These are phyloP conservation scores for Microchirus variegatus DNA, from an alignment of 2,797 vertebrate species.

Conservation along the genomic window DNA sequence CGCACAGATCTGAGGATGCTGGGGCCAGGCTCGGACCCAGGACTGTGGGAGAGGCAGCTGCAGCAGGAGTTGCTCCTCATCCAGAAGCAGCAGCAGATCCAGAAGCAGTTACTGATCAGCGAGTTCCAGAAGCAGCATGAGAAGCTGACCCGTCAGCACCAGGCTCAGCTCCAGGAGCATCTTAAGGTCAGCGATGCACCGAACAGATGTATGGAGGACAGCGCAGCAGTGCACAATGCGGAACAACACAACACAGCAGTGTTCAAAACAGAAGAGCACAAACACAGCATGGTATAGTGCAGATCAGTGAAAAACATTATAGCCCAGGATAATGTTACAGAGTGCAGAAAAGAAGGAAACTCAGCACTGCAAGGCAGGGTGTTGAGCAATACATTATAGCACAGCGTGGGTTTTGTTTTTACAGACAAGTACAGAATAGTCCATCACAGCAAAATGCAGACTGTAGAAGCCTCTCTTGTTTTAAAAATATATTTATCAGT, in stretches of 20 bases:
- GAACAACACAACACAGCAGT: conserved; percentile 22
- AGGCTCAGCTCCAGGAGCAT: conserved; percentile 98
- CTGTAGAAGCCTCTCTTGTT: conserved; percentile 19
- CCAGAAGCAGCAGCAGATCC: conserved; percentile 98
- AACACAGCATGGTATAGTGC: conserved; percentile 46
- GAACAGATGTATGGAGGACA: conserved; percentile 34
- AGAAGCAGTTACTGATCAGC: conserved; percentile 97
- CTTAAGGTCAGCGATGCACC: conserved; percentile 89
- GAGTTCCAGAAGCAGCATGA: conserved; percentile 99
- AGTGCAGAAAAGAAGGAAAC: conserved; percentile 42
- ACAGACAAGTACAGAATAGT: conserved; percentile 30
- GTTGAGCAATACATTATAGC: conserved; percentile 49
- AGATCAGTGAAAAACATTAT: conserved; percentile 54
- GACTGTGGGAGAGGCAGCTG: conserved; percentile 93
- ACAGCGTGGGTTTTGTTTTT: conserved; percentile 37
- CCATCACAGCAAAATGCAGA: conserved; percentile 34
- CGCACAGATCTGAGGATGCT: conserved; percentile 95
- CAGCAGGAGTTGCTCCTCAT: conserved; percentile 97
- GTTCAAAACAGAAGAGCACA: conserved; percentile 37
- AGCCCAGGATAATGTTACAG: conserved; percentile 41
- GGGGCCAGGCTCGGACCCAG: conserved; percentile 90
- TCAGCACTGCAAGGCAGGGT: conserved; percentile 41
- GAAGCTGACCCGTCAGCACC: conserved; percentile 96
- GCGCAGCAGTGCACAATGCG: conserved; percentile 27
- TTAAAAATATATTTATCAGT: conserved; percentile 32